Percentiles rank a stretch among this genome's conserved stretches.
These are phyloP conservation scores for Ennomos erosarius DNA, from an alignment of 2,888 invertebrate species.

Conservation along the genomic window DNA sequence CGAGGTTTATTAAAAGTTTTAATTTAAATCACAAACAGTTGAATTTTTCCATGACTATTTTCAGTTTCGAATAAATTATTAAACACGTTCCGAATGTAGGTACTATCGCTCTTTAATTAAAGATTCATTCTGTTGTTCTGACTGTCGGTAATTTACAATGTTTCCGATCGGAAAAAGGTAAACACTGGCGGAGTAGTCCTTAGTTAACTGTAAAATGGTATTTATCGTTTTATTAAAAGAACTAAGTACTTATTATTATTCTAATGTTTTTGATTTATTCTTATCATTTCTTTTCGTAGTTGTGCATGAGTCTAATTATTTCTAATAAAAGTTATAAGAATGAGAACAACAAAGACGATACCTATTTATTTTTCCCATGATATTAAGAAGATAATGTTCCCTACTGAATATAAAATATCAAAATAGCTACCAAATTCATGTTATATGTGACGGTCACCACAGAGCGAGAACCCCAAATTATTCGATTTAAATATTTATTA, in stretches of 20 bases:
- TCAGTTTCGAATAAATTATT: slow-evolving; percentile 26
- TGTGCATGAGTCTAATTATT: no score
- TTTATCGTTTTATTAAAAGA: no score
- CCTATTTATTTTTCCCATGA: slow-evolving; percentile 1
- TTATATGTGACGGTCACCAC: slow-evolving; percentile 9
- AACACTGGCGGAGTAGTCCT: no score
- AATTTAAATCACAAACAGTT: slow-evolving; percentile 47
- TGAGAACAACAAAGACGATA: neutral
- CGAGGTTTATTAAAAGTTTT: slow-evolving; percentile 49
- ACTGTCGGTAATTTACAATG: slow-evolving; percentile 20
- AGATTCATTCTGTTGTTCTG: slow-evolving; percentile 20
- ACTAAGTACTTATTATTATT: no score
- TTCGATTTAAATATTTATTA: slow-evolving; percentile 43
- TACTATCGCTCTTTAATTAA: slow-evolving; percentile 24
- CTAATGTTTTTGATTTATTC: no score
- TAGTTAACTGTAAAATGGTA: no score
- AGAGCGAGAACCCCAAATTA: slow-evolving; percentile 29
- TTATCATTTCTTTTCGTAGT: no score
- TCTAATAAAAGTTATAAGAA: neutral
- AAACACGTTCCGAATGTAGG: slow-evolving; percentile 18
- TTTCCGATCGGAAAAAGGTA: slow-evolving; percentile 5
- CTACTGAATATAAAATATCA: slow-evolving; percentile 18
- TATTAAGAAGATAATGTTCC: neutral
- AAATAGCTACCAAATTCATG: neutral
- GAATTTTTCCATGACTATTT: slow-evolving; percentile 46